Evolutionary conservation across 2,888 invertebrate genomes (phyloP), one percentile per base, ranked within the genome.

Genomic region (Drosophila barbarae): DNA sequence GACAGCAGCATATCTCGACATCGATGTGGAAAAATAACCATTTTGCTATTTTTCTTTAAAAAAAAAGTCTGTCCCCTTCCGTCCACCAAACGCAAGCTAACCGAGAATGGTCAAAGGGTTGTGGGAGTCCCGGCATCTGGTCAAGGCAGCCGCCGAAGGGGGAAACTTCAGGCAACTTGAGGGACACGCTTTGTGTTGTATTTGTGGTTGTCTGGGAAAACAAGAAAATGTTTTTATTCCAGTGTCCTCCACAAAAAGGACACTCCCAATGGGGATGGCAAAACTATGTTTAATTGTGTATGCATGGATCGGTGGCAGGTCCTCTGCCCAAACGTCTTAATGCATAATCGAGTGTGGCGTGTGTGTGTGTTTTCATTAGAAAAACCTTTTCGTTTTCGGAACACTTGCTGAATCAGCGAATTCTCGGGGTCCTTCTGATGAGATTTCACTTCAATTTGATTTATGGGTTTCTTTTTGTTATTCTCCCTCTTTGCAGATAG

Each of bases 231-330:
- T 63, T 63, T 51, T 63, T 26, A 34, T 57, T 46, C 44, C 36
- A 57, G 57, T 46, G 38, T 32, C 30, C 59, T 18, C 18, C 0
- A 44, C 9, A 36, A 36, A 36, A 30, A 23, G 44, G 36, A 23
- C 42, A 23, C 26, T 28, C 36, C 18, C n/a, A 41, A 9, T 2
- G 35, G 35, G 44, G n/a, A 38, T 26, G 32, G 26, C 18, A 18
- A 28, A 60, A 60, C 59, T 60, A 60, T 39, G 59, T 39, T 46
- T 57, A 60, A 60, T 60, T 60, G 58, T 38, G 32, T 60, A 57
- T 63, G 63, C 51, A 42, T 36, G 61, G 36, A 15, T 42, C 34
- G 15, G 18, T 18, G 12, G 12, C 13, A 34, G 21, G 30, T 9
- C 39, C 21, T 21, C 3, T 23, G 32, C 15, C 7, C 34, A 23